Base-by-base conservation (phyloP, 2,113 vertebrate genomes). In the Sylvietta virens region DNA sequence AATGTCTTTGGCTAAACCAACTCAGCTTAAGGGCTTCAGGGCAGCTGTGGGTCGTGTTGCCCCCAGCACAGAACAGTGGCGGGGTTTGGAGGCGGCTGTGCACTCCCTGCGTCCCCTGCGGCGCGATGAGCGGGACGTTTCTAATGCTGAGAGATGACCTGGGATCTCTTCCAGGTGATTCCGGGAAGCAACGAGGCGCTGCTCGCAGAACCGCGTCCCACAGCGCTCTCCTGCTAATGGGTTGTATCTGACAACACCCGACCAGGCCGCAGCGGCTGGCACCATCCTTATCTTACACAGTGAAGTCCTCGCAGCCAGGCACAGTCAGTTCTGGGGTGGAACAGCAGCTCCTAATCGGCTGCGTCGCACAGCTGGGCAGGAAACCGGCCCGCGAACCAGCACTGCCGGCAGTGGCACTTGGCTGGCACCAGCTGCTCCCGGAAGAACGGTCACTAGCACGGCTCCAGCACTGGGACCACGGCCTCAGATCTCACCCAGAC, bases 91-190 rank as follows among this genome's bases (percentile, higher is more conserved):
- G 39, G 80, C 0, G 6, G 44, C 69, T 3, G 31, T 35, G 51
- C 54, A 4, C 40, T 47, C 61, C 62, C 13, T 10, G 33, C 1
- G 2, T 27, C 11, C 37, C 13, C 50, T 6, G 15, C 1, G 2
- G 53, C 0, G 0, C 0, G 0, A 60, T 2, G 15, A 94, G 47
- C 2, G 0, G 71, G 44, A 37, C 14, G 7, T 42, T 76, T 39
- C 58, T 44, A 56, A 44, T 3, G 64, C 71, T 17, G 64, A 47
- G 10, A 19, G 23, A 50, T 0, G 7, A 72, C 44, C 40, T 4
- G 3, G 77, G 87, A 86, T 6, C 1, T 37, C n/a, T 61, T 81
- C 67, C 90, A 92, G 67, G 86, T 9, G 5, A 66, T 83, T 91
- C 66, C 1, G 1, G 72, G 92, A 83, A 91, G 66, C 62, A 42